A percentile compares a stretch with the other conserved stretches of the same genome.
Evolutionary conservation across 2,113 vertebrate species (phyloP).

Genomic region (Balaeniceps rex): DNA sequence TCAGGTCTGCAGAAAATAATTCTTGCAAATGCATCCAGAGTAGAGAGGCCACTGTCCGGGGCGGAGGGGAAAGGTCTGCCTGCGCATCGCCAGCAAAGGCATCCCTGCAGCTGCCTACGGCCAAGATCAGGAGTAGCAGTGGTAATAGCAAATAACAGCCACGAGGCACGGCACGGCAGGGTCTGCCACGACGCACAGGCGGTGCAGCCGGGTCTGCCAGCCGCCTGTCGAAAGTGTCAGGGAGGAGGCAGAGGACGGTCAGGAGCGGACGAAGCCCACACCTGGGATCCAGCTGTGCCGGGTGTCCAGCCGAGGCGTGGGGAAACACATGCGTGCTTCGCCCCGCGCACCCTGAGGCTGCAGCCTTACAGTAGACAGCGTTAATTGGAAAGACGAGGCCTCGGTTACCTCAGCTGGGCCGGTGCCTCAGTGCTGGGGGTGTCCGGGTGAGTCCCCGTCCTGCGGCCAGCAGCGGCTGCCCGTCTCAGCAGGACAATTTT

Average conservation of each 20-base stretch:
- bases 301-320: neutral
- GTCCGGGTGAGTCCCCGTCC: neutral
- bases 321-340: neutral
- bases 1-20: neutral
- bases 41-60: neutral
- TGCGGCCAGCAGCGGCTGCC: neutral
- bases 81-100: accelerated
- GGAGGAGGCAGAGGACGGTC: neutral
- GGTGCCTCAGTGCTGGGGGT: neutral
- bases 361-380: neutral
- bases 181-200: too few relatives aligned
- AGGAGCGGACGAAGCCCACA: accelerated
- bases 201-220: neutral
- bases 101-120: neutral
- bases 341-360: neutral
- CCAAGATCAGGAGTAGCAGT: neutral
- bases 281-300: neutral
- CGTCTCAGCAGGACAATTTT: neutral
- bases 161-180: too few relatives aligned
- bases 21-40: neutral
- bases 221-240: neutral
- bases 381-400: neutral
- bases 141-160: neutral
- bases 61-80: neutral
- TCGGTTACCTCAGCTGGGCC: neutral